A percentile compares a stretch with the other conserved stretches of the same genome.
Evolutionary conservation across 2,797 vertebrate species (phyloP).

Genomic region (Ctenopoma kingsleyae): DNA sequence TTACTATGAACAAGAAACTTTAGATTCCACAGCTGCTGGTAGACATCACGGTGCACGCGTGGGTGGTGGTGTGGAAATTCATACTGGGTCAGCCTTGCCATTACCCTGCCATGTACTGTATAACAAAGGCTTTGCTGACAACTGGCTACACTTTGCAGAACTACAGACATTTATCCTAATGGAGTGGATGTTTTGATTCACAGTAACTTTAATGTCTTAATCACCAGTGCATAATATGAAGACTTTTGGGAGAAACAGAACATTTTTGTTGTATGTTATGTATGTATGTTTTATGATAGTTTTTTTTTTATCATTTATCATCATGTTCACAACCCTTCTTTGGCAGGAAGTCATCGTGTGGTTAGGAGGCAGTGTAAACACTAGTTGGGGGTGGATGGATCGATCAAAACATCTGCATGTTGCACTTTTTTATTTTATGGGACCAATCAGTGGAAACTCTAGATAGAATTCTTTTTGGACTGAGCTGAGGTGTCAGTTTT

Average conservation of each 20-base stretch:
- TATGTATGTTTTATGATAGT: slow-evolving; percentile 15
- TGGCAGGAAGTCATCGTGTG: slow-evolving; percentile 50
- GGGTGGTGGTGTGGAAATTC: slow-evolving; percentile 65
- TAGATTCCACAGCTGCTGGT: slow-evolving; percentile 82
- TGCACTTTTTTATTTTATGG: slow-evolving; percentile 10
- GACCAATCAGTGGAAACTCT: slow-evolving; percentile 4
- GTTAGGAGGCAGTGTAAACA: slow-evolving; percentile 38
- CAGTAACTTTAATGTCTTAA: slow-evolving; percentile 35
- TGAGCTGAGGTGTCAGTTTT: background rate
- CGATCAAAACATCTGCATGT: slow-evolving; percentile 26
- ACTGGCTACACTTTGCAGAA: slow-evolving; percentile 30
- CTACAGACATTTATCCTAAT: slow-evolving; percentile 36
- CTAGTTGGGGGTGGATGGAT: slow-evolving; percentile 15
- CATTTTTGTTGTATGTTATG: slow-evolving; percentile 4
- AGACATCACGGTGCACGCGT: slow-evolving; percentile 74
- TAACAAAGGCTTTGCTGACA: slow-evolving; percentile 31
- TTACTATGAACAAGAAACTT: slow-evolving; percentile 74
- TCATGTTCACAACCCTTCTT: slow-evolving; percentile 15
- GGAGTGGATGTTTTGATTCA: slow-evolving; percentile 44
- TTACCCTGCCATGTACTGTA: slow-evolving; percentile 43
- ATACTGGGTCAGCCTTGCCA: slow-evolving; percentile 39
- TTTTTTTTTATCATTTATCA: too few species aligned
- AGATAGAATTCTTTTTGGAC: background rate
- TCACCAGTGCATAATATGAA: background rate
- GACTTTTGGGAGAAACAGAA: slow-evolving; percentile 1